Evolutionary conservation across 1,140 invertebrate genomes (phyloP), one percentile per base, ranked within the genome.

Genomic region (Lepidotrigona ventralis): DNA sequence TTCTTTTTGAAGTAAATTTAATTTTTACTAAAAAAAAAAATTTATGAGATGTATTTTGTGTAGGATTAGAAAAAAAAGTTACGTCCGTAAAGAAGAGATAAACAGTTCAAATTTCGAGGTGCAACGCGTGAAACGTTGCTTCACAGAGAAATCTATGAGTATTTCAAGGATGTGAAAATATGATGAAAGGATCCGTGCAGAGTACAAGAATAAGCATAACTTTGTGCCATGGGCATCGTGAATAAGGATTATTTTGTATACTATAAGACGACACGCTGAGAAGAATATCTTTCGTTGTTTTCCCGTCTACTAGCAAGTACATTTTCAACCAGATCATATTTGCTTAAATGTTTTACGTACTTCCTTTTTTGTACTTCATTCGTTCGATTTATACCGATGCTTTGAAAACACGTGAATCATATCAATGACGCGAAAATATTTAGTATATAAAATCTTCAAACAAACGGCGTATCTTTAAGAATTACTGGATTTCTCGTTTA

Each of bases 181-280:
- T 19, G 64, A 69, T n/a, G 51, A 51, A 76, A 69, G 53, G 17
- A 4, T 2, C n/a, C 23, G 19, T n/a, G 23, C 6, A 39, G 21
- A 53, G 33, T 29, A 9, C 21, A 17, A 60, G 54, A 54, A 69
- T 70, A 70, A 70, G 73, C 51, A 77, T 60, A 77, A 77, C 39
- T 46, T 46, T 60, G 69, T 60, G 33, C 64, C 53, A 53, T 58
- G 15, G 54, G 26, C 17, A 60, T 12, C 46, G 14, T 53, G 81
- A 60, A 69, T 60, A 82, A 82, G n/a, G 53, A 70, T 54, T 69
- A 53, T 60, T n/a, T 56, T n/a, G 2, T 53, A 29, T 33, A 23
- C n/a, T 21, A 39, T 9, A 46, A 46, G 39, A n/a, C 4, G 64
- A 70, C 26, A 26, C 26, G 4, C 9, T 4, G 54, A 26, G 58